Evolutionary conservation across 2,888 invertebrate genomes (phyloP).

Genomic region (Agrenia bidenticulata): DNA sequence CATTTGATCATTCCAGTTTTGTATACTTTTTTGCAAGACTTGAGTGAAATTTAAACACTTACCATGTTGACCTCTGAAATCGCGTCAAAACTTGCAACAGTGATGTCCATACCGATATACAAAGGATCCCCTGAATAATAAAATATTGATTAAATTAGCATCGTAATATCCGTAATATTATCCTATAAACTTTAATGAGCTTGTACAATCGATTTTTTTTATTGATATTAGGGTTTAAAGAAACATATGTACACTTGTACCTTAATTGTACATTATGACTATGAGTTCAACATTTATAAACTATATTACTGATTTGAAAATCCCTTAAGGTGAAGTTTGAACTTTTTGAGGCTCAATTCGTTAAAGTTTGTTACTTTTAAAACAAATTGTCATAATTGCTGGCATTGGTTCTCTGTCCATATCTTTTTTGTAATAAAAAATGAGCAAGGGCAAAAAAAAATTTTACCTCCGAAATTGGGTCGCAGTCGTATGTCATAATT

Average conservation of each 20-base stretch:
- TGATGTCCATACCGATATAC: constrained; percentile 62
- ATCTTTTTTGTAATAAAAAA: no score
- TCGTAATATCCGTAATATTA: neutral
- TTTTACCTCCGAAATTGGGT: constrained; percentile 59
- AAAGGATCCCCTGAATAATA: constrained; percentile 59
- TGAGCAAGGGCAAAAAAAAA: no score
- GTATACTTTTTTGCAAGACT: no score
- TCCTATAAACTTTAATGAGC: no score
- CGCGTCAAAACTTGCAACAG: constrained; percentile 63
- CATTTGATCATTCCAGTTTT: no score
- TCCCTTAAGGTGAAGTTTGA: neutral
- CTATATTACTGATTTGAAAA: no score
- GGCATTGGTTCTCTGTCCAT: no score
- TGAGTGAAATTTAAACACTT: constrained; percentile 46
- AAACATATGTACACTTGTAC: neutral
- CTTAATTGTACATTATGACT: neutral
- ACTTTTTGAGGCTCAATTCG: neutral
- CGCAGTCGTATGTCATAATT: constrained; percentile 59
- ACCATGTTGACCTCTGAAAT: constrained; percentile 66
- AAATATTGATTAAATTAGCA: neutral
- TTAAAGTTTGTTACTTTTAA: no score
- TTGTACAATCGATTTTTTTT: no score
- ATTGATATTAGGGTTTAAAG: no score
- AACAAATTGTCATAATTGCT: constrained; percentile 14
- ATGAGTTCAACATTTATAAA: no score